Evolutionary conservation across 1,140 invertebrate species (phyloP).

Genomic region (Eumaeus atala): DNA sequence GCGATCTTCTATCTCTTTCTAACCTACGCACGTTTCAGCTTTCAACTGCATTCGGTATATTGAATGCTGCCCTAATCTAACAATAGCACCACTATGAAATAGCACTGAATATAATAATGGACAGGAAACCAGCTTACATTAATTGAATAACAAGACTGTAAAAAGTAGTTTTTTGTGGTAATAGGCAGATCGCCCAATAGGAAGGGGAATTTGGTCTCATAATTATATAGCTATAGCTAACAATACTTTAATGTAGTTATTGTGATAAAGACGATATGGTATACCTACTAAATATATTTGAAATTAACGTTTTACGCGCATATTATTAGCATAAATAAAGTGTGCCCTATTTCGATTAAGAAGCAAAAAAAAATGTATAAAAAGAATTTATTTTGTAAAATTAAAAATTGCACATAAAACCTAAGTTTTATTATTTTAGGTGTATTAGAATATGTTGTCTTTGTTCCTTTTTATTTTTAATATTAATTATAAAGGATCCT

Average conservation of each 20-base stretch:
- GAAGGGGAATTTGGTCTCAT: neutral
- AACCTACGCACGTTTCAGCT: too few species aligned
- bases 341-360: constrained; percentile 4
- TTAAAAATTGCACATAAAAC: constrained; percentile 10
- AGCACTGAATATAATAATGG: too few species aligned
- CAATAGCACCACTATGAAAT: too few species aligned
- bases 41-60: too few species aligned
- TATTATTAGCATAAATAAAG: constrained; percentile 4
- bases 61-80: too few species aligned
- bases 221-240: neutral
- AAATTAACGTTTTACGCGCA: constrained; percentile 2
- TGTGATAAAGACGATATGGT: constrained; percentile 1
- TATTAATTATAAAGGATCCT: constrained; percentile 17
- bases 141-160: too few species aligned
- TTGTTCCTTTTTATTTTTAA: constrained; percentile 20
- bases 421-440: constrained; percentile 8
- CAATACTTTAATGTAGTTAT: constrained; percentile 2
- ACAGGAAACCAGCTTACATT: too few species aligned
- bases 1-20: too few species aligned
- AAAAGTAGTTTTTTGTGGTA: too few species aligned
- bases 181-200: neutral
- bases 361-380: constrained; percentile 8
- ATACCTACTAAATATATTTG: neutral
- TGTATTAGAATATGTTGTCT: constrained; percentile 15
- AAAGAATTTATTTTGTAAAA: constrained; percentile 11